Base-by-base conservation (phyloP, 2,797 vertebrate genomes). In the Myotis myotis region DNA sequence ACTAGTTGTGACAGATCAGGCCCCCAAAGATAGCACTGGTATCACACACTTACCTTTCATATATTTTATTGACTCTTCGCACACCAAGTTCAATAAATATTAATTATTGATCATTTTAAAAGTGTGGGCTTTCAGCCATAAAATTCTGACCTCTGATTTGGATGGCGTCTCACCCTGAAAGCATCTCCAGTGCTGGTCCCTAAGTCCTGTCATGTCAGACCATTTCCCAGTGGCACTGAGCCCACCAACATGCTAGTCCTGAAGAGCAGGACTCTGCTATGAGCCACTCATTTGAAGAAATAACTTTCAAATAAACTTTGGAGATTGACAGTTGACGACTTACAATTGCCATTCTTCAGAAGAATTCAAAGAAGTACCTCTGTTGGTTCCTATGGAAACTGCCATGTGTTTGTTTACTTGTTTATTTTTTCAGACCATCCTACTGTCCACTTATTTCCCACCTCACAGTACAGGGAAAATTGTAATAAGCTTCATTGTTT, bases 361-460 rank as follows among this genome's bases (percentile, higher is more conserved):
- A 33, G 25, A 62, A 68, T 55, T 57, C 55, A 64, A 57, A 33
- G 33, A 38, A 3, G 33, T 8, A 4, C 41, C 28, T 75, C 72
- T 33, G 25, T 62, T 17, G 1, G 79, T 95, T 91, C 47, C 88
- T 83, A 60, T 71, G 51, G 91, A 82, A 85, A 92, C 30, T 66
- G 60, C 17, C 10, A 0, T 51, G 70, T 20, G 4, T 12, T n/a
- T 44, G 19, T 41, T 44, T 47, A 47, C 12, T 47, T 44, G 70
- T 41, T 19, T 51, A 44, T 75, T 82, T 25, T 25, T 66, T 16
- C 71, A 64, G 76, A 78, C 30, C 33, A 5, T 23, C 30, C 3
- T 87, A 12, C 30, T 33, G 15, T 38, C 30, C 38, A 41, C 9
- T 44, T 28, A 23, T 75, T 41, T 36, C 22, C 79, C 47, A 28